These are phyloP conservation scores for Euzophera pinguis DNA, from an alignment of 2,888 invertebrate species.

Conservation along the genomic window DNA sequence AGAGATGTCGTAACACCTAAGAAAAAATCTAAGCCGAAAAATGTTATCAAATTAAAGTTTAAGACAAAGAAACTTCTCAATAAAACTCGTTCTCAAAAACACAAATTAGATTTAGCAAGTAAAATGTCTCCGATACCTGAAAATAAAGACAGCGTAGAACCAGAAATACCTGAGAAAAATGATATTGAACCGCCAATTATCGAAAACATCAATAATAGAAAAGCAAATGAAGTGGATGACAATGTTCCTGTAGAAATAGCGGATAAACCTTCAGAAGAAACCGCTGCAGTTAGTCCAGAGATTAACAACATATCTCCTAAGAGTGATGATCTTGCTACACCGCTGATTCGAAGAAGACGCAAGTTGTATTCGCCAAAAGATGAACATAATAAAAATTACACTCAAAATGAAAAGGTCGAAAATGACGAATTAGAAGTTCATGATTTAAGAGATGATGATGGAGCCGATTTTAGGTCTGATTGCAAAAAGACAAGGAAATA, in stretches of 20 bases:
- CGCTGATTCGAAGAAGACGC: slow-evolving; percentile 41
- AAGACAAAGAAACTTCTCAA: slow-evolving; percentile 26
- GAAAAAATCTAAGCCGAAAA: slow-evolving; percentile 17
- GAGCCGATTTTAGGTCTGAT: slow-evolving; percentile 25
- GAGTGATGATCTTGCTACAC: slow-evolving; percentile 19
- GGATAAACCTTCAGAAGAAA: background rate
- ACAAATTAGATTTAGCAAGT: slow-evolving; percentile 24
- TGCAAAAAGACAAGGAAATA: slow-evolving; percentile 32
- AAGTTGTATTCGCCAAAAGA: slow-evolving; percentile 65
- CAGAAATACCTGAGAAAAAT: slow-evolving; percentile 16
- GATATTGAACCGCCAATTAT: background rate
- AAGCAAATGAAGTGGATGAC: background rate
- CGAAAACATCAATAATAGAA: background rate
- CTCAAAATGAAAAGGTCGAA: slow-evolving; percentile 14
- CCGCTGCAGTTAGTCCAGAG: background rate
- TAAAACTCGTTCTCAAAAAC: slow-evolving; percentile 20
- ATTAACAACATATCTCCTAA: slow-evolving; percentile 4
- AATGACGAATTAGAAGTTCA: background rate
- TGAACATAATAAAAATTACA: slow-evolving; percentile 25
- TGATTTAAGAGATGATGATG: slow-evolving; percentile 22
- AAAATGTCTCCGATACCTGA: slow-evolving; percentile 46
- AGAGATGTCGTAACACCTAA: slow-evolving; percentile 13
- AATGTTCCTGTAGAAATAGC: background rate
- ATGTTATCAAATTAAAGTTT: slow-evolving; percentile 33
- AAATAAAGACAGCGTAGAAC: slow-evolving; percentile 24